These are phyloP conservation scores for Rhinopithecus roxellana DNA, from an alignment of 2,113 vertebrate species.

Conservation along the genomic window DNA sequence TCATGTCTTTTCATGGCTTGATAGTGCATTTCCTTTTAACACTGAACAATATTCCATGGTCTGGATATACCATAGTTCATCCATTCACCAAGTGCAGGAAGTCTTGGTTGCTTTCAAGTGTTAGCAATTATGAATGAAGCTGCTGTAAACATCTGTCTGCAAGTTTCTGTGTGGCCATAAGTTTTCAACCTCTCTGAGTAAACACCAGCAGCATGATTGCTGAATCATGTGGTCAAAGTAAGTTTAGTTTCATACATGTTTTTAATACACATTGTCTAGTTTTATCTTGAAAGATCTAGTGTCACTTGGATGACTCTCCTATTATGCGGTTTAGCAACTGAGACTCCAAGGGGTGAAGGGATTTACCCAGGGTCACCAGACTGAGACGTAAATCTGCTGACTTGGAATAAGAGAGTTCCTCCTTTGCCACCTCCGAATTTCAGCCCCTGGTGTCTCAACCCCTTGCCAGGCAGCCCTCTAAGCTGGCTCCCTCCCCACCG, in stretches of 20 bases:
- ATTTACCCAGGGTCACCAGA: background rate
- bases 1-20: background rate
- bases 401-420: background rate
- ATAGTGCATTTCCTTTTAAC: background rate
- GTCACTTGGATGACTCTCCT: background rate
- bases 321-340: background rate
- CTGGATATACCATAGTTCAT: background rate
- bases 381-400: background rate
- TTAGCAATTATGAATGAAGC: background rate
- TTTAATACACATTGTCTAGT: background rate
- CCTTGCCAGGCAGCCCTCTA: background rate
- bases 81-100: background rate
- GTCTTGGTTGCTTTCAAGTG: background rate
- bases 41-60: background rate
- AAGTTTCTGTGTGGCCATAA: background rate
- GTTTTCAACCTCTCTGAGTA: background rate
- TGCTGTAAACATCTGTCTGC: background rate
- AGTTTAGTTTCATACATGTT: background rate
- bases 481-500: accelerated
- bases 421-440: background rate
- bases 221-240: background rate
- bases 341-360: background rate
- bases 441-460: background rate
- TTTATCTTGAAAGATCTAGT: background rate
- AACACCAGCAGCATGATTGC: background rate